Base-by-base conservation (phyloP, 2,888 invertebrate species). In the Lasioglossum figueresi region DNA sequence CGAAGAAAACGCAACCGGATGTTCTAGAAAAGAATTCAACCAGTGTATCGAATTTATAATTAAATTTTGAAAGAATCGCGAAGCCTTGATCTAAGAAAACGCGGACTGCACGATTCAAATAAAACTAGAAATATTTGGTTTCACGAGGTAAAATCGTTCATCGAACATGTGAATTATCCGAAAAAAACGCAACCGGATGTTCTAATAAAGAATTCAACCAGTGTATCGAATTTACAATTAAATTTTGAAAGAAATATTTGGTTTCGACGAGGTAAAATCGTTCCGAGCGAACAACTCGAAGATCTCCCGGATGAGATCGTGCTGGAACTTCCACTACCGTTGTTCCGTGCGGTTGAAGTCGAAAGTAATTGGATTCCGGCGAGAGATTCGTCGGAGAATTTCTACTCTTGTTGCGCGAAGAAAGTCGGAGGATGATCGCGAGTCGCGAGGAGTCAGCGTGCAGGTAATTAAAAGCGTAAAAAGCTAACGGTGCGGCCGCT, bases 401-500 rank as follows among this genome's bases (percentile, higher is more conserved):
- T 59, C 59, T 27, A 59, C 59, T 59, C 59, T 23, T 52, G 59
- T 59, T 59, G n/a, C 59, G 59, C 59, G 27, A 59, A 59, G 59
- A 59, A 59, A 59, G 59, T 59, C 59, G 59, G 59, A 59, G 59
- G 59, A 59, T 59, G 59, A 59, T 59, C 59, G 59, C 4, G 59
- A 59, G 59, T 27, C 59, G 12, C n/a, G 59, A 59, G 59, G 27
- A 59, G 27, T 59, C 27, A 34, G 59, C 66, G 52, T 68, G 27
- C n/a, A 45, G 56, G 77, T 73, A 81, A 84, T 84, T 84, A 77
- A 74, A 84, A 84, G 75, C 83, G 74, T 74, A 75, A 83, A 75
- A 75, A 73, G 52, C 40, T 88, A 88, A 88, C 88, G 88, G 88
- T 88, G 80, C 40, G 63, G 68, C 68, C 23, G 59, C 66, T 56